Conservation (phyloP, 2,888 invertebrate genomes). For the Gryllus longicercus region DNA sequence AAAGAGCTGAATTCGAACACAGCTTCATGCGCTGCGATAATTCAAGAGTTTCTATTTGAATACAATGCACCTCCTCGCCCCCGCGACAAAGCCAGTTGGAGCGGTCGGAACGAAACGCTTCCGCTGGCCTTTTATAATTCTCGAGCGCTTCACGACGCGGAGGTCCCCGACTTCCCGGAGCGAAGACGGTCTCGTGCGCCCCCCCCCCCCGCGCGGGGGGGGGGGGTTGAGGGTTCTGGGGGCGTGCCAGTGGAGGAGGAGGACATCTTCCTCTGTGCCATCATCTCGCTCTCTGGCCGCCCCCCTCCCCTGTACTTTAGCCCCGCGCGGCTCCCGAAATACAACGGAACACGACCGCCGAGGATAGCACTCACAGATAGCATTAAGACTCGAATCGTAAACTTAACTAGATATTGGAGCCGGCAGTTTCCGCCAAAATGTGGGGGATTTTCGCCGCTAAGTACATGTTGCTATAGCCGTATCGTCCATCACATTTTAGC, state of each 20-base stretch:
- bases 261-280: background rate
- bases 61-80: no score
- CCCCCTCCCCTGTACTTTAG: background rate
- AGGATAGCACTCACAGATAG: background rate
- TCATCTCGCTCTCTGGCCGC: background rate
- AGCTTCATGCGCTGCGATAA: no score
- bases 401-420: constrained; percentile 17
- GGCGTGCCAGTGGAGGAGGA: background rate
- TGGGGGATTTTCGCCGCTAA: background rate
- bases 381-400: background rate
- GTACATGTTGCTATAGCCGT: constrained; percentile 1
- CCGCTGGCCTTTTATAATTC: no score
- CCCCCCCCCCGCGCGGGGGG: background rate
- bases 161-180: no score
- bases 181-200: background rate
- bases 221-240: background rate
- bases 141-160: no score
- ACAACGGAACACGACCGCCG: no score
- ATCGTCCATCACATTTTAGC: constrained; percentile 6
- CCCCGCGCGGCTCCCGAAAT: background rate
- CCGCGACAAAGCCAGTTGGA: no score
- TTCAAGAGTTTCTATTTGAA: no score
- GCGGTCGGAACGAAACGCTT: no score
- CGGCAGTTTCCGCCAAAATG: background rate
- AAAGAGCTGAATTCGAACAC: no score